Evolutionary conservation across 2,797 vertebrate genomes (phyloP).

Genomic region (Chiloscyllium punctatum): DNA sequence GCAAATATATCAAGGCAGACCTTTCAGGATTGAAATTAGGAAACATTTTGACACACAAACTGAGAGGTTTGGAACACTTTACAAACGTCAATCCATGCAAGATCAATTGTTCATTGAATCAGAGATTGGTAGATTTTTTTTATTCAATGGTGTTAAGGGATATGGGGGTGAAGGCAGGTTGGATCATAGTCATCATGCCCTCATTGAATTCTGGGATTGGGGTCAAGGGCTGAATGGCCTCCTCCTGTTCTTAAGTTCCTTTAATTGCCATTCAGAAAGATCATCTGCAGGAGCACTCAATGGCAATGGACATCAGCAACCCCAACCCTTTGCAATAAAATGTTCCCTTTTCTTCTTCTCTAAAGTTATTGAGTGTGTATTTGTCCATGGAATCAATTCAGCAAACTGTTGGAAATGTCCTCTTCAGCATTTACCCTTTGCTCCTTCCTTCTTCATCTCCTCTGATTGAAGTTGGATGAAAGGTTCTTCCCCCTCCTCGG

Average conservation of each 20-base stretch:
- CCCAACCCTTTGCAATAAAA: background rate
- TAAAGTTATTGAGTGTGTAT: background rate
- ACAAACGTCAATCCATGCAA: background rate
- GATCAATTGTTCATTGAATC: background rate
- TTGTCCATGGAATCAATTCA: background rate
- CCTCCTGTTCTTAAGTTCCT: background rate
- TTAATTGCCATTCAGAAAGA: background rate
- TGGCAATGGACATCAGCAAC: background rate
- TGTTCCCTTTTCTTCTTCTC: background rate
- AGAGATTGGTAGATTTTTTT: background rate
- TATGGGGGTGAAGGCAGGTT: background rate
- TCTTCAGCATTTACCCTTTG: background rate
- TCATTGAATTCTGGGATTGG: background rate
- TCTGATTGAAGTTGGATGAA: background rate
- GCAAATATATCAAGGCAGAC: background rate
- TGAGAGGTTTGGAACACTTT: background rate
- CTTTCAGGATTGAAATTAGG: background rate
- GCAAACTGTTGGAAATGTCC: background rate
- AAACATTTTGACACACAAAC: background rate
- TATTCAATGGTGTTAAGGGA: background rate
- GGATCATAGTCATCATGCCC: background rate
- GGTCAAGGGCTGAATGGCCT: background rate
- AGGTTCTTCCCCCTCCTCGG: background rate
- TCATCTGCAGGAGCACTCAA: background rate
- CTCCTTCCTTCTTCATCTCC: background rate